phyloP scores from a whole-genome alignment of 2,888 invertebrate species.

The Hydroisotoma schaefferi region DNA sequence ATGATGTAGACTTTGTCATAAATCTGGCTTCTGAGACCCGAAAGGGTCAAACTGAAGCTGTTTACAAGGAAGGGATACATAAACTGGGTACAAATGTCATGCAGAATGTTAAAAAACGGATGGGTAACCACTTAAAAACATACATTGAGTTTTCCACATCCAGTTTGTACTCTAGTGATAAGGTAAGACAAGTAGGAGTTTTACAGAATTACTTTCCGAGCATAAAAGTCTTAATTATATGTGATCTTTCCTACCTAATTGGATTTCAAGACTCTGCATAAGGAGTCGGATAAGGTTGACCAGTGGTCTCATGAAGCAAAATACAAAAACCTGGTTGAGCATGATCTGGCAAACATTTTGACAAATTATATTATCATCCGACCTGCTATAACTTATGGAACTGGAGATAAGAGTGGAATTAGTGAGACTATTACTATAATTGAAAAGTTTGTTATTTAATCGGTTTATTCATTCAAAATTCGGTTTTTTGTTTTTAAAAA shows the following conservation, averaged over 20 bases:
- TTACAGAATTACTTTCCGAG: not conserved
- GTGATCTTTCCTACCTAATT: not conserved
- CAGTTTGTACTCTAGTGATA: slow-evolving; percentile 73
- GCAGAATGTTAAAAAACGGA: slow-evolving; percentile 63
- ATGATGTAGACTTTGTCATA: slow-evolving; percentile 70
- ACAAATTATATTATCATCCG: slow-evolving; percentile 75
- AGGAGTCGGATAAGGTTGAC: slow-evolving; percentile 70
- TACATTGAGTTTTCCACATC: slow-evolving; percentile 84
- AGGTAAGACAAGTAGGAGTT: slow-evolving; percentile 58
- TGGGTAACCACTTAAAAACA: slow-evolving; percentile 58
- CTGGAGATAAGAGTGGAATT: slow-evolving; percentile 75
- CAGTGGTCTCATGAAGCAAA: slow-evolving; percentile 82
- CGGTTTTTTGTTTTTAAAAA: too few species aligned
- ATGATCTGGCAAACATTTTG: slow-evolving; percentile 65
- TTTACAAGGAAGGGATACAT: slow-evolving; percentile 83
- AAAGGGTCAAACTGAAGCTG: slow-evolving; percentile 79
- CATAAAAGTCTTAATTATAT: not conserved
- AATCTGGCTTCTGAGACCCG: slow-evolving; percentile 92
- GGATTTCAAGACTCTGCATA: slow-evolving; percentile 59
- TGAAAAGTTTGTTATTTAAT: not conserved
- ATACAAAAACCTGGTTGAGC: slow-evolving; percentile 79
- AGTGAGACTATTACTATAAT: slow-evolving; percentile 68
- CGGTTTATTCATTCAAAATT: too few species aligned
- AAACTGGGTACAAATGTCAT: slow-evolving; percentile 68
- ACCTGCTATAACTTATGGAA: slow-evolving; percentile 81